phyloP scores from a whole-genome alignment of 1,140 invertebrate genomes.

The Lordiphosa stackelbergi region DNA sequence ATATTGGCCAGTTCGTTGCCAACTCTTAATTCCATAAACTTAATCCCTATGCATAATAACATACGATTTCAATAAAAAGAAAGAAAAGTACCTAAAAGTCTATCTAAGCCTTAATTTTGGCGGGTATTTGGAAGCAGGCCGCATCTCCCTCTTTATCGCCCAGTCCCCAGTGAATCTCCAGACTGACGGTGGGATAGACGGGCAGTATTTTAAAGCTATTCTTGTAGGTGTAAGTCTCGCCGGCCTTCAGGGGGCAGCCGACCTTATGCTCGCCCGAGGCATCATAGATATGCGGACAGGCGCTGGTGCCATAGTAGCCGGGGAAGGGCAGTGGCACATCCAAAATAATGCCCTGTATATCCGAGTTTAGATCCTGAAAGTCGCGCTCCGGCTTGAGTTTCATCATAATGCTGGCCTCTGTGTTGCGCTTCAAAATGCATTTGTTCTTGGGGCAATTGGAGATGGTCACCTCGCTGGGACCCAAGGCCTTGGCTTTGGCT shows the following conservation, averaged over 20 bases:
- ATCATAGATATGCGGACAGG: slow-evolving; percentile 82
- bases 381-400: slow-evolving; percentile 80
- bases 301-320: slow-evolving; percentile 84
- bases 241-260: slow-evolving; percentile 83
- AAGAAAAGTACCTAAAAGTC: slow-evolving; percentile 41
- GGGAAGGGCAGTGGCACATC: slow-evolving; percentile 84
- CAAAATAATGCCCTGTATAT: slow-evolving; percentile 81
- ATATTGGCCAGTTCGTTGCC: slow-evolving; percentile 39
- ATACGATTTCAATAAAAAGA: slow-evolving; percentile 40
- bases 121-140: slow-evolving; percentile 83
- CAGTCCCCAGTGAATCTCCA: slow-evolving; percentile 82
- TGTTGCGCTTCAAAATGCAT: slow-evolving; percentile 82
- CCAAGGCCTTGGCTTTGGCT: slow-evolving; percentile 57
- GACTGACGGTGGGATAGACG: slow-evolving; percentile 83
- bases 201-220: slow-evolving; percentile 82
- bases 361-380: slow-evolving; percentile 77
- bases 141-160: slow-evolving; percentile 78
- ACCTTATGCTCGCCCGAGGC: slow-evolving; percentile 79
- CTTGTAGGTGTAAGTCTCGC: slow-evolving; percentile 83
- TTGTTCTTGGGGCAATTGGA: slow-evolving; percentile 81
- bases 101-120: slow-evolving; percentile 79
- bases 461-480: slow-evolving; percentile 78
- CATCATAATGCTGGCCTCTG: slow-evolving; percentile 79
- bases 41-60: slow-evolving; percentile 48
- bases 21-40: slow-evolving; percentile 27